These are phyloP conservation scores for Salvelinus sp. DNA, from an alignment of 2,113 vertebrate species.

Conservation along the genomic window DNA sequence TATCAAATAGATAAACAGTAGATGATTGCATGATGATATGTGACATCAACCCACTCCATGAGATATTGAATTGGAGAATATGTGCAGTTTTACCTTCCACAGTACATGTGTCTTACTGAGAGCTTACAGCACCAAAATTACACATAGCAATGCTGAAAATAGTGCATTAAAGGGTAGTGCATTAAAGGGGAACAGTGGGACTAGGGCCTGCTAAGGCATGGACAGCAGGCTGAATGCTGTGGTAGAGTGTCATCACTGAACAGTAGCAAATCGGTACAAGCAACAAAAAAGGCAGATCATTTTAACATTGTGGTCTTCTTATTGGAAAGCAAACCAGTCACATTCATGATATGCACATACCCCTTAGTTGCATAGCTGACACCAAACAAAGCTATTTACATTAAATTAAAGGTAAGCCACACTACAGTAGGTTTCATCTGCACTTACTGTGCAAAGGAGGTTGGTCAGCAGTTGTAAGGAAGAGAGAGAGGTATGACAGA, in stretches of 20 bases:
- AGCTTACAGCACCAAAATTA: conserved; percentile 35
- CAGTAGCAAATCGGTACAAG: conserved; percentile 51
- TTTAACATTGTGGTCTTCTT: conserved; percentile 36
- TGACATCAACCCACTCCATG: conserved; percentile 6
- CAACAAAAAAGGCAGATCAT: conserved; percentile 36
- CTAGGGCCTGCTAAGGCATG: neutral
- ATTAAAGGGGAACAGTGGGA: conserved; percentile 15
- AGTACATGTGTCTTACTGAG: conserved; percentile 1
- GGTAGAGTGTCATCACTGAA: conserved; percentile 34
- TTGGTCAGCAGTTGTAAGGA: conserved; percentile 12
- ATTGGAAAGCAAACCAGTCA: conserved; percentile 11
- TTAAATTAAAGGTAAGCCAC: conserved; percentile 28
- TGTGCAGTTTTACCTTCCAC: conserved; percentile 12
- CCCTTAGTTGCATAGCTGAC: conserved; percentile 71
- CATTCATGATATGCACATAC: conserved; percentile 33
- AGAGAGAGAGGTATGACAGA: neutral
- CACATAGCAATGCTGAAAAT: conserved; percentile 21
- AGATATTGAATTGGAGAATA: conserved; percentile 19
- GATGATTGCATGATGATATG: conserved; percentile 29
- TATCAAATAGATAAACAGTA: conserved; percentile 34
- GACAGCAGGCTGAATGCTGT: too few relatives aligned
- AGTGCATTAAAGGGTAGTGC: conserved; percentile 15
- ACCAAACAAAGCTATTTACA: conserved; percentile 43
- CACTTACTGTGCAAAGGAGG: conserved; percentile 2
- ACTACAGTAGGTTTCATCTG: conserved; percentile 12